Evolutionary conservation across 2,797 vertebrate species (phyloP), one percentile per base, ranked within the genome.

Genomic region (Synaphobranchus kaupii): DNA sequence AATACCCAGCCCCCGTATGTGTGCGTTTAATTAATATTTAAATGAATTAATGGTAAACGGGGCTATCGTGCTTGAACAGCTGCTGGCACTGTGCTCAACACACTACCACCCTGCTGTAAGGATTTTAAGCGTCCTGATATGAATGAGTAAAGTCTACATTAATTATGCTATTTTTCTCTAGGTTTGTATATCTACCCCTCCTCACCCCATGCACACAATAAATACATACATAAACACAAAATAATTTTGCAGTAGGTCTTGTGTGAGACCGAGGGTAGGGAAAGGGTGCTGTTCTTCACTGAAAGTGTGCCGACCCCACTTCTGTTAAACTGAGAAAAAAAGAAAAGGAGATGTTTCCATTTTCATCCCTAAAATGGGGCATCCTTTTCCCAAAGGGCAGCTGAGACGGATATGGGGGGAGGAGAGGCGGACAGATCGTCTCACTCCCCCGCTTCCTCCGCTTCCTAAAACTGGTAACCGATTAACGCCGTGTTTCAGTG

Each of bases 111-210:
- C 28, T 85, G 39, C 83, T 60, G 60, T 76, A 52, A 85, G 76
- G 68, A 84, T 54, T 56, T 85, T 44, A 4, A 85, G 83, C 84
- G 78, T 84, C 84, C 34, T 63, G 44, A 78, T 66, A 68, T 56
- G 83, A 71, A 68, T 71, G 15, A 34, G 56, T 31, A 20, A 78
- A 78, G 4, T n/a, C 73, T 85, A 44, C 13, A 60, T 60, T 22
- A 12, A 60, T 58, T 54, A 34, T 84, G 82, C 39, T 44, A 50
- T 44, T 83, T 84, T 87, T 87, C 44, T 83, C 31, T 17, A 63
- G 85, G 82, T 83, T 58, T 56, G 76, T 84, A 71, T 78, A 85
- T 89, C 76, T 86, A 84, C 76, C 73, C 78, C 44, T n/a, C n/a
- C 60, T 66, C n/a, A 4, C 22, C 63, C 8, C 63, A 66, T 6